Conservation (phyloP, 2,888 invertebrate species). For the Sesamia inferens region DNA sequence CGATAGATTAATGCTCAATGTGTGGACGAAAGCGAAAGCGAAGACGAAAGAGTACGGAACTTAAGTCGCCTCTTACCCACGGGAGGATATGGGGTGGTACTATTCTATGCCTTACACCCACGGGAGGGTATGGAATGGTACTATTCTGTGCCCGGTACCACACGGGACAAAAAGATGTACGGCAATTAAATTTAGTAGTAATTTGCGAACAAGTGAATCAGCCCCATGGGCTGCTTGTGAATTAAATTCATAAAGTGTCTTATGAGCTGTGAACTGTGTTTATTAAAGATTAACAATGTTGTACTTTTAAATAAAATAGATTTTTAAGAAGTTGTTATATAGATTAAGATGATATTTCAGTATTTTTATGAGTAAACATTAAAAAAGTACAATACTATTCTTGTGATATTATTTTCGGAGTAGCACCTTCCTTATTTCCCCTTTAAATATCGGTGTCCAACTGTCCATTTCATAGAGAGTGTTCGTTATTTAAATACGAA, state of each 20-base stretch:
- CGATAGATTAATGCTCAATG: too few relatives aligned
- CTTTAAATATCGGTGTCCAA: neutral
- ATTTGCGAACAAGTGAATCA: too few relatives aligned
- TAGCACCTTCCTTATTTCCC: neutral
- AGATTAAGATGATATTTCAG: conserved; percentile 43
- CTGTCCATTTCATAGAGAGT: neutral
- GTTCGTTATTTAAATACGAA: too few relatives aligned
- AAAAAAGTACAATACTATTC: conserved; percentile 32
- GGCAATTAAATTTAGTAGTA: too few relatives aligned
- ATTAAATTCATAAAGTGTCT: conserved; percentile 37
- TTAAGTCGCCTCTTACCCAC: too few relatives aligned
- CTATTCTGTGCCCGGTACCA: too few relatives aligned
- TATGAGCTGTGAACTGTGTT: conserved; percentile 50
- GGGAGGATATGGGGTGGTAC: too few relatives aligned
- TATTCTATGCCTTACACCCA: too few relatives aligned
- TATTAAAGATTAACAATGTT: conserved; percentile 18
- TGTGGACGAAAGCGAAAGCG: too few relatives aligned
- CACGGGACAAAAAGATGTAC: too few relatives aligned
- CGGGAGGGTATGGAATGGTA: too few relatives aligned
- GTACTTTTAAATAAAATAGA: conserved; percentile 47
- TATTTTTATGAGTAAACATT: conserved; percentile 52
- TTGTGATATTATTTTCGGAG: conserved; percentile 1
- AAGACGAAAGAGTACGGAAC: too few relatives aligned
- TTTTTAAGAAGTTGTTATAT: conserved; percentile 36
- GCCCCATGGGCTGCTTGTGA: conserved; percentile 1